A percentile compares a stretch with the other conserved stretches of the same genome.
Evolutionary conservation across 1,140 invertebrate species (phyloP).

Genomic region (Zelostemma sp.): DNA sequence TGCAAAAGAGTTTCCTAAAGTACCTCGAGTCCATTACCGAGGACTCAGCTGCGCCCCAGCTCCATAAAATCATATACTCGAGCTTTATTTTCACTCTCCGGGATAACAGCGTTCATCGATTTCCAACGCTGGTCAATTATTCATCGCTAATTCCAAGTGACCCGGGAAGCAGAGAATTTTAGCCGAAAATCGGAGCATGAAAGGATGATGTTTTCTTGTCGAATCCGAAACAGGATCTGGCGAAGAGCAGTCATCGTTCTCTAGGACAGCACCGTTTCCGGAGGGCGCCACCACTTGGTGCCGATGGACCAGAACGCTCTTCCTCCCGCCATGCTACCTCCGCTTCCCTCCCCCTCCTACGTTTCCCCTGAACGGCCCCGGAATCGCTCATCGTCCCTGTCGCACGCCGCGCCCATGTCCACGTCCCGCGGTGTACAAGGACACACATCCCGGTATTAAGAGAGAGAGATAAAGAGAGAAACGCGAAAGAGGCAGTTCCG

Average conservation of each 20-base stretch:
- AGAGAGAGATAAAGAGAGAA: neutral
- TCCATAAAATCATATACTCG: conserved; percentile 1
- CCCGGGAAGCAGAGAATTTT: no score
- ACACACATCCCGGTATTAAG: conserved; percentile 1
- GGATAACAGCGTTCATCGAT: neutral
- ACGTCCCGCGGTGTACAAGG: conserved; percentile 16
- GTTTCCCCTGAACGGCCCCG: conserved; percentile 17
- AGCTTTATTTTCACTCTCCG: neutral
- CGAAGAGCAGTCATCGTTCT: conserved; percentile 5
- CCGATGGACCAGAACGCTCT: neutral
- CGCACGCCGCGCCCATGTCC: conserved; percentile 35
- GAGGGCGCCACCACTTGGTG: conserved; percentile 63
- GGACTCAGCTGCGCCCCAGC: neutral
- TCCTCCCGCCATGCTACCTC: neutral
- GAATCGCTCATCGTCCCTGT: conserved; percentile 14
- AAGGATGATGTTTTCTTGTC: conserved; percentile 5
- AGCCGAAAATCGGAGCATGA: neutral
- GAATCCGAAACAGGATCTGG: conserved; percentile 16
- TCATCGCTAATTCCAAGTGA: no score
- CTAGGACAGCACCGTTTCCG: neutral
- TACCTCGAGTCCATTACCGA: neutral
- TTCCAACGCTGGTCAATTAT: no score
- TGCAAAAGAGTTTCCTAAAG: no score
- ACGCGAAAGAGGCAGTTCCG: conserved; percentile 3
- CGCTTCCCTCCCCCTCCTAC: conserved; percentile 23